A percentile compares a stretch with the other conserved stretches of the same genome.
phyloP scores from a whole-genome alignment of 2,797 vertebrate species.

The Ctenopoma kingsleyae region DNA sequence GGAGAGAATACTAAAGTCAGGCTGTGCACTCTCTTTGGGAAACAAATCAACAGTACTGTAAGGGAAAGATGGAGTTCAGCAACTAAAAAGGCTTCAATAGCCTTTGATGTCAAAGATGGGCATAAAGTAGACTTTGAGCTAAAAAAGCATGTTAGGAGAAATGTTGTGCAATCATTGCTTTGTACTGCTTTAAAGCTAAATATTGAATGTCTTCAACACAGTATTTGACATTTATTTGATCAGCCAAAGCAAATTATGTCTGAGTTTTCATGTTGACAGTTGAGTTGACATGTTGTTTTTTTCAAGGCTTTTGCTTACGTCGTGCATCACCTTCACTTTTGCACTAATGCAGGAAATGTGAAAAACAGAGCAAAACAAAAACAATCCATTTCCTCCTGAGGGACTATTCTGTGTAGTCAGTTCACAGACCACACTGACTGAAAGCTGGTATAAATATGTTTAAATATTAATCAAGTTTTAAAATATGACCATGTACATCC shows the following conservation, averaged over 20 bases:
- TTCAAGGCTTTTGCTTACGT: neutral
- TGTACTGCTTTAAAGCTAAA: neutral
- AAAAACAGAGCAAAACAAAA: neutral
- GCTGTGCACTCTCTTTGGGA: neutral
- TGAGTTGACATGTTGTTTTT: neutral
- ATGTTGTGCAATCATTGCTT: neutral
- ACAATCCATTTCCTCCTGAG: neutral
- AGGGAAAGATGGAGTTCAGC: neutral
- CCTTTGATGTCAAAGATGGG: conserved; percentile 30
- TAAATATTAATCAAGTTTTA: too few species aligned
- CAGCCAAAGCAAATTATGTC: neutral
- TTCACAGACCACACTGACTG: too few species aligned
- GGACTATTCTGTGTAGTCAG: neutral
- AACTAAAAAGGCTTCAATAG: neutral
- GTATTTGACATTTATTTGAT: neutral
- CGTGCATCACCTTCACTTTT: neutral
- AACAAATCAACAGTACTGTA: neutral
- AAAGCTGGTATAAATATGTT: too few species aligned
- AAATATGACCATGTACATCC: too few species aligned
- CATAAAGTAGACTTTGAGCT: neutral
- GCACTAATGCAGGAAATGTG: neutral
- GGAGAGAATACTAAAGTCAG: conserved; percentile 1
- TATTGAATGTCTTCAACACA: neutral
- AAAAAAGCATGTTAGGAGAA: neutral
- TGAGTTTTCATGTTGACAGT: neutral